Conservation (phyloP, 2,888 invertebrate genomes). For the Eupithecia insigniata region DNA sequence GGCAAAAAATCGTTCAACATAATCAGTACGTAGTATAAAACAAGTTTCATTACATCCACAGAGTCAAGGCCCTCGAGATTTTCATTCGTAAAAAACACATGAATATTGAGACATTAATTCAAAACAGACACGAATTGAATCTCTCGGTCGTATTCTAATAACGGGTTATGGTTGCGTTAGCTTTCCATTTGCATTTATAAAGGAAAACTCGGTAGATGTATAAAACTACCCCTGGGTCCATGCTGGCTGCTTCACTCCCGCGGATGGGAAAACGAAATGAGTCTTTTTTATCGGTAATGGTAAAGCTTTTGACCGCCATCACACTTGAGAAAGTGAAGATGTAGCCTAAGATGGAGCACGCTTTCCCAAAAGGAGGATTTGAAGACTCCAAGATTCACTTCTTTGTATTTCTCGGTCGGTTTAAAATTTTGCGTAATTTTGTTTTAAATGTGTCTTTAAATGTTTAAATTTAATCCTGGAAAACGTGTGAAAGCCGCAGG, state of each 20-base stretch:
- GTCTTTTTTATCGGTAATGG: too few species aligned
- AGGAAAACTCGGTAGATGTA: slow-evolving; percentile 39
- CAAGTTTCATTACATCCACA: background rate
- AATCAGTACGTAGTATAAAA: too few species aligned
- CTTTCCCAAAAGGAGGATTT: too few species aligned
- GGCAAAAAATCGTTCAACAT: background rate
- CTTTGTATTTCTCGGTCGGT: too few species aligned
- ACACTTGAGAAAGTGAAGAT: too few species aligned
- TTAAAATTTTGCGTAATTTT: too few species aligned
- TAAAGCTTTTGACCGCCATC: too few species aligned
- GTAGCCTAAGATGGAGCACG: too few species aligned
- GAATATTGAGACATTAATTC: slow-evolving; percentile 33
- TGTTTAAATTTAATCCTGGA: too few species aligned
- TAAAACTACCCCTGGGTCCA: slow-evolving; percentile 24
- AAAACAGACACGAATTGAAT: slow-evolving; percentile 42
- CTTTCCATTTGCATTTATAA: slow-evolving; percentile 47
- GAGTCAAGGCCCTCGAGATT: background rate
- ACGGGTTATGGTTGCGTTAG: slow-evolving; percentile 43
- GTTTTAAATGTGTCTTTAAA: too few species aligned
- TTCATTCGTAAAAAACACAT: slow-evolving; percentile 24
- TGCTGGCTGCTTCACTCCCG: slow-evolving; percentile 1
- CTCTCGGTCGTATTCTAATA: slow-evolving; percentile 43
- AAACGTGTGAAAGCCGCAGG: too few species aligned
- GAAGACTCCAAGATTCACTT: too few species aligned
- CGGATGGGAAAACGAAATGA: background rate